Percentiles rank a stretch among this genome's conserved stretches.
These are phyloP conservation scores for Cathartes aura DNA, from an alignment of 2,113 vertebrate species.

Conservation along the genomic window DNA sequence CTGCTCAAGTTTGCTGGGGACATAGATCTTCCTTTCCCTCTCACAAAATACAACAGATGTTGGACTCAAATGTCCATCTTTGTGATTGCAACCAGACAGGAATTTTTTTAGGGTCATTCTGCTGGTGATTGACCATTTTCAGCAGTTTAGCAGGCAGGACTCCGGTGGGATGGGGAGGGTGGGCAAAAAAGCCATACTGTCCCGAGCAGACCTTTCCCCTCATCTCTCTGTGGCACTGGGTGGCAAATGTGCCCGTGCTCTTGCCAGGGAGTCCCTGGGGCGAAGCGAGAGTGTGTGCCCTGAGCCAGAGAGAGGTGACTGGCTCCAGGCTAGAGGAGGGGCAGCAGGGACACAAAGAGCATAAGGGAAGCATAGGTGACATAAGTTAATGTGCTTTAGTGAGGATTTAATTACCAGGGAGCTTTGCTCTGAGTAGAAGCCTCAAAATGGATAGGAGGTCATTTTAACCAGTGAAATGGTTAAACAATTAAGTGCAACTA, in stretches of 20 bases:
- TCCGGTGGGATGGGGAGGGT: not conserved
- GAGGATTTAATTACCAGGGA: not conserved
- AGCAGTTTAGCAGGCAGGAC: not conserved
- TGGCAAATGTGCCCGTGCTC: not conserved
- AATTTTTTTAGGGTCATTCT: not conserved
- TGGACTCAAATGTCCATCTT: not conserved
- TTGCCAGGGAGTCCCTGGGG: not conserved
- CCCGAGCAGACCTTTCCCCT: not conserved
- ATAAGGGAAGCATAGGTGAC: not conserved
- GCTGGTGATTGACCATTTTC: not conserved
- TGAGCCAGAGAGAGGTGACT: too few species aligned
- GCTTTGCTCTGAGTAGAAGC: not conserved
- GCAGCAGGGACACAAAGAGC: not conserved
- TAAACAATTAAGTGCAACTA: not conserved
- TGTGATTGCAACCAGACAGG: not conserved
- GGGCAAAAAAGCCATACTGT: not conserved
- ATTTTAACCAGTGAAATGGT: not conserved
- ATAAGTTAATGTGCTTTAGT: not conserved
- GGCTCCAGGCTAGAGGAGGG: not conserved
- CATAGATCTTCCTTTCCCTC: not conserved
- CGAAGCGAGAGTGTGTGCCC: accelerated
- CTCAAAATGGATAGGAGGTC: not conserved
- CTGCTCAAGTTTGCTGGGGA: not conserved
- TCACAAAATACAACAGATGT: not conserved
- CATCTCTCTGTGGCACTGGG: not conserved